Conservation (phyloP, 2,113 vertebrate species). For the Promerops cafer region DNA sequence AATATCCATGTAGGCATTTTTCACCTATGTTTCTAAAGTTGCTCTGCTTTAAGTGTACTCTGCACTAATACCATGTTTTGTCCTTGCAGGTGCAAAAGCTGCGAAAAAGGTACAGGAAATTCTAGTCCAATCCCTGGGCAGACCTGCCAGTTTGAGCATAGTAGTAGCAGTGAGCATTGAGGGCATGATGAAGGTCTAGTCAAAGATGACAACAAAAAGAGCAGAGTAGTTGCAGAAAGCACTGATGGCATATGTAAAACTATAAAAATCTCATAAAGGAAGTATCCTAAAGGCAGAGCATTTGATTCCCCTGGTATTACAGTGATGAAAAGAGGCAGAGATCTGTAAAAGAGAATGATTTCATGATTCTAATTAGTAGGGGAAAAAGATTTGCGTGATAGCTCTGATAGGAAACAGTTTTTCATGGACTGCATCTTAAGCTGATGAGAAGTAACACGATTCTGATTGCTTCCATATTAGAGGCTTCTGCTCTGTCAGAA, state of each 20-base stretch:
- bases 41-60: background rate
- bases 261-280: background rate
- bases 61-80: conserved; percentile 47
- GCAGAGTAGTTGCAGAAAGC: conserved; percentile 47
- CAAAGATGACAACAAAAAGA: conserved; percentile 76
- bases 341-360: background rate
- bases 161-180: conserved; percentile 62
- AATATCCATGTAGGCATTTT: background rate
- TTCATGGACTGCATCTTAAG: background rate
- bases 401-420: background rate
- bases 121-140: conserved; percentile 16
- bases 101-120: conserved; percentile 54
- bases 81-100: conserved; percentile 67
- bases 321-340: background rate
- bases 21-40: background rate
- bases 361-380: background rate
- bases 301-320: background rate
- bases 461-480: background rate
- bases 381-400: background rate
- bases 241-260: background rate
- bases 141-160: background rate
- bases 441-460: background rate
- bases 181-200: conserved; percentile 56
- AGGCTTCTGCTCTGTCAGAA: background rate
- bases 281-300: background rate